Conservation (phyloP, 2,113 vertebrate genomes). For the Porphyrio hochstetteri region DNA sequence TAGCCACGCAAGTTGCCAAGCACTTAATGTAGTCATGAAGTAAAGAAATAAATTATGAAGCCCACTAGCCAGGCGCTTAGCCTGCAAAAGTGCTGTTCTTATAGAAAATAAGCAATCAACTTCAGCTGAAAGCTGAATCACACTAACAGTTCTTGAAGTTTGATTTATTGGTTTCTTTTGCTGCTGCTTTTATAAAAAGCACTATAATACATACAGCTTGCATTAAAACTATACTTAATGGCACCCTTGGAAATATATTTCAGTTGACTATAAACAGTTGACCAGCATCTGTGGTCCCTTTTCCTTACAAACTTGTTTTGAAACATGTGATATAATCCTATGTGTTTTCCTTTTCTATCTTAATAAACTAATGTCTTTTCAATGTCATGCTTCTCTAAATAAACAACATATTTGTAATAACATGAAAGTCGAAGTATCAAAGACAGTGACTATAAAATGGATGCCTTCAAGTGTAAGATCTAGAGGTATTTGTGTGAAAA, state of each 20-base stretch:
- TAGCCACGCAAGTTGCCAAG: conserved; percentile 19
- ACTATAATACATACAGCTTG: not conserved
- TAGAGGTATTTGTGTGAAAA: not conserved
- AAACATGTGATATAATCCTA: not conserved
- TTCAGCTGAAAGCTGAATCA: not conserved
- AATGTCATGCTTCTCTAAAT: not conserved
- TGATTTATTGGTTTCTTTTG: not conserved
- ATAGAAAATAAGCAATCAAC: not conserved
- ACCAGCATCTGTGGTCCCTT: not conserved
- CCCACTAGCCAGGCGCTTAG: not conserved
- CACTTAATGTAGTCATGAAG: not conserved
- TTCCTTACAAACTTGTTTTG: not conserved
- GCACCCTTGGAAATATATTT: not conserved
- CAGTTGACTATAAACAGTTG: not conserved
- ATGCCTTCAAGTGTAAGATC: not conserved
- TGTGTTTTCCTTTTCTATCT: not conserved
- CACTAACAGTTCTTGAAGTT: not conserved
- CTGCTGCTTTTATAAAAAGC: not conserved
- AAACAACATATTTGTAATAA: not conserved
- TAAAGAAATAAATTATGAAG: not conserved
- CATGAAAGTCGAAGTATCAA: not conserved
- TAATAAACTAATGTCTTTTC: not conserved
- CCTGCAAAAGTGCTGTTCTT: not conserved
- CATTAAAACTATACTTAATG: not conserved
- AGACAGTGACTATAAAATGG: not conserved